Evolutionary conservation across 2,888 invertebrate genomes (phyloP).

Genomic region (Drosophila colorata): DNA sequence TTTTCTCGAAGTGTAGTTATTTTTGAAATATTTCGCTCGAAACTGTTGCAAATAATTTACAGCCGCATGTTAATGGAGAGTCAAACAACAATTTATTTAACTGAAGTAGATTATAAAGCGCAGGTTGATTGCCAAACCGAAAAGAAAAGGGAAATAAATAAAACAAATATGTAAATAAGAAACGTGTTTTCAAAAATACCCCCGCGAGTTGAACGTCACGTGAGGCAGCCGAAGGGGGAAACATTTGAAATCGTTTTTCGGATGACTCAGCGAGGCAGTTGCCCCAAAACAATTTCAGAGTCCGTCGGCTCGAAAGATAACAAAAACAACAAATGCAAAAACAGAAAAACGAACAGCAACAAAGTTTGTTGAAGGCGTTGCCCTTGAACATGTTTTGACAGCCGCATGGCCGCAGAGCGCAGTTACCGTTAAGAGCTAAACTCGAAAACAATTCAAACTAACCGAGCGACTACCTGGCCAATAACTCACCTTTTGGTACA

Average conservation of each 20-base stretch:
- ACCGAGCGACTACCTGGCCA: slow-evolving; percentile 44
- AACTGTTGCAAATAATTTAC: slow-evolving; percentile 54
- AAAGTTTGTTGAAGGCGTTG: slow-evolving; percentile 33
- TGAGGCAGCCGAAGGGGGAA: slow-evolving; percentile 24
- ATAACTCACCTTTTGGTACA: slow-evolving; percentile 16
- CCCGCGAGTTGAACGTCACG: slow-evolving; percentile 51
- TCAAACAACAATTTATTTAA: slow-evolving; percentile 32
- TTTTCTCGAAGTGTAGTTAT: neutral
- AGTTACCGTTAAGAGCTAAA: slow-evolving; percentile 52
- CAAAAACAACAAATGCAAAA: slow-evolving; percentile 6
- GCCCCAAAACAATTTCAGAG: slow-evolving; percentile 47
- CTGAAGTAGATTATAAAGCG: slow-evolving; percentile 52
- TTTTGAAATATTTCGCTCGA: slow-evolving; percentile 46
- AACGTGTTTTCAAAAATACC: slow-evolving; percentile 64
- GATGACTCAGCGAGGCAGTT: slow-evolving; percentile 55
- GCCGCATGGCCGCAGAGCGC: slow-evolving; percentile 21
- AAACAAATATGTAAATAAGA: slow-evolving; percentile 38
- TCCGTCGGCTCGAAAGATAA: slow-evolving; percentile 22
- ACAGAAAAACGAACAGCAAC: neutral
- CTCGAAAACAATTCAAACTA: slow-evolving; percentile 19
- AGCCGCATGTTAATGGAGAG: slow-evolving; percentile 50
- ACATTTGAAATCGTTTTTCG: slow-evolving; percentile 27
- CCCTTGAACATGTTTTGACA: slow-evolving; percentile 73
- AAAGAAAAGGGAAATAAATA: slow-evolving; percentile 13
- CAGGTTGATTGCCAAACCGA: slow-evolving; percentile 40